A percentile compares a stretch with the other conserved stretches of the same genome.
Evolutionary conservation across 1,140 invertebrate species (phyloP).

Genomic region (Zaprionus camerounensis): DNA sequence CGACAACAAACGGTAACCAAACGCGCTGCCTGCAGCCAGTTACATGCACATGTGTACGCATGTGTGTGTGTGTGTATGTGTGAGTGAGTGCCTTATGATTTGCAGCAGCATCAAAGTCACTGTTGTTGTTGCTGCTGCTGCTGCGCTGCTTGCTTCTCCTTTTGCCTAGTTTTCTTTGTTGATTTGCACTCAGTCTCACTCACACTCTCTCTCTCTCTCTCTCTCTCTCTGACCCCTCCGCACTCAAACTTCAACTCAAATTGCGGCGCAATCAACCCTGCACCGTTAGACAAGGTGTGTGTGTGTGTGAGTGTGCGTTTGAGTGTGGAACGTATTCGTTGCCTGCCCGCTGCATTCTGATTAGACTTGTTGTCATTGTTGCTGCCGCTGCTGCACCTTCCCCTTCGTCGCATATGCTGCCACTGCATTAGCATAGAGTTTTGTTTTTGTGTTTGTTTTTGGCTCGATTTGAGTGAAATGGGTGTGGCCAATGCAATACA

Average conservation of each 20-base stretch:
- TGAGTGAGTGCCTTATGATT: conserved; percentile 48
- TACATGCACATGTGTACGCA: conserved; percentile 2
- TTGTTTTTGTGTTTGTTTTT: conserved; percentile 9
- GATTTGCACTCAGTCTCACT: conserved; percentile 39
- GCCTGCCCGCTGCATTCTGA: conserved; percentile 55
- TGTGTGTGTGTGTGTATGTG: conserved; percentile 17
- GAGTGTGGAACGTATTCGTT: conserved; percentile 53
- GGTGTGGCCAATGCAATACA: conserved; percentile 48
- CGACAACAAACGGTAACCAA: conserved; percentile 39
- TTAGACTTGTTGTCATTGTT: conserved; percentile 47
- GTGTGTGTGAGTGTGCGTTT: conserved; percentile 1
- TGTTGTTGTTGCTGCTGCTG: conserved; percentile 18
- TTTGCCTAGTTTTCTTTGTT: conserved; percentile 50
- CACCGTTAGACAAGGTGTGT: conserved; percentile 42
- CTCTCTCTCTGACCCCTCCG: conserved; percentile 9
- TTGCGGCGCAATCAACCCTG: conserved; percentile 41
- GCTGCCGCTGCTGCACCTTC: conserved; percentile 32
- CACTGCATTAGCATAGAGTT: conserved; percentile 49
- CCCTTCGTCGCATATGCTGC: conserved; percentile 15
- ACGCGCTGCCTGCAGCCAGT: conserved; percentile 10
- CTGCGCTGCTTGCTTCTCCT: conserved; percentile 15
- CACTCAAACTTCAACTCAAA: conserved; percentile 42
- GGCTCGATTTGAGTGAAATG: conserved; percentile 48
- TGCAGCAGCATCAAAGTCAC: conserved; percentile 30
- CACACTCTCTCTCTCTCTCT: conserved; percentile 18